phyloP scores from a whole-genome alignment of 2,888 invertebrate genomes.

The Rhagium mordax region DNA sequence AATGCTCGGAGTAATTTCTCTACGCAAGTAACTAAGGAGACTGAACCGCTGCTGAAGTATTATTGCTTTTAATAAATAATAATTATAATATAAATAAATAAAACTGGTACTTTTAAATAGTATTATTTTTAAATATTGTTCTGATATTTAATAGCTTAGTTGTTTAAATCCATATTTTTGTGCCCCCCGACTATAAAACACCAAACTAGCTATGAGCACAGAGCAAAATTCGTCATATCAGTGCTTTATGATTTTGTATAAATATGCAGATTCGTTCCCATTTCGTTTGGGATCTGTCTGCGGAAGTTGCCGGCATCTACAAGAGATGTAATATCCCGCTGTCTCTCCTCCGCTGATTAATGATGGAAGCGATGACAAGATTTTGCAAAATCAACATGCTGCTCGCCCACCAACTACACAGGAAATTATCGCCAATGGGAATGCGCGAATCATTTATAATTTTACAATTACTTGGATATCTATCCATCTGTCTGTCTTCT shows the following conservation, averaged over 20 bases:
- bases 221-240: conserved; percentile 24
- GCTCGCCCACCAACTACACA: conserved; percentile 57
- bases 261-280: conserved; percentile 68
- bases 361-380: conserved; percentile 65
- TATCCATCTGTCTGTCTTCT: conserved; percentile 40
- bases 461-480: conserved; percentile 52
- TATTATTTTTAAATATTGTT: too few relatives aligned
- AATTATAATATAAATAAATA: too few relatives aligned
- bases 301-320: conserved; percentile 67
- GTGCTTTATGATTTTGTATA: conserved; percentile 56
- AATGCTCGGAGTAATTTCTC: too few relatives aligned
- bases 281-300: conserved; percentile 66
- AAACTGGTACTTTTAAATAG: too few relatives aligned
- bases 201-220: not conserved
- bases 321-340: conserved; percentile 69
- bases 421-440: conserved; percentile 63
- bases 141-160: too few relatives aligned
- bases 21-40: too few relatives aligned
- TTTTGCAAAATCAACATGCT: conserved; percentile 61
- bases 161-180: too few relatives aligned
- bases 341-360: conserved; percentile 67
- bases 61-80: too few relatives aligned
- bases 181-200: conserved; percentile 3
- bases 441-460: conserved; percentile 59
- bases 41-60: too few relatives aligned